Percentiles rank a stretch among this genome's conserved stretches.
phyloP scores from a whole-genome alignment of 30 jellyfish, hydroid and myxozoan genomes.

The Cassiopea andromeda region DNA sequence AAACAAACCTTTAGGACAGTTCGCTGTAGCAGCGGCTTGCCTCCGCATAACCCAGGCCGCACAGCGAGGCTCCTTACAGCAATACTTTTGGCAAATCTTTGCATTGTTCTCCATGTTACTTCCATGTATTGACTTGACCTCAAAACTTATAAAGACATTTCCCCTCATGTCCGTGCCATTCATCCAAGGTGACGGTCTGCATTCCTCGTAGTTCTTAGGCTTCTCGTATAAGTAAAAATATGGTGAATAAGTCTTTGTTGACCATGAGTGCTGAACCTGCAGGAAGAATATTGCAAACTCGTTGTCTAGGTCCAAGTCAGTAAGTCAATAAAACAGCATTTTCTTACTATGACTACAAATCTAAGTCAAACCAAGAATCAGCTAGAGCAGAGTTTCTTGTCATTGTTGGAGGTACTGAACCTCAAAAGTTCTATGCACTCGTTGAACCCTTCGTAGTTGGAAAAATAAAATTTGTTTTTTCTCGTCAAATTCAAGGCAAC shows the following conservation, averaged over 20 bases:
- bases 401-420: no score
- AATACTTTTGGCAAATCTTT: conserved; percentile 94
- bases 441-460: no score
- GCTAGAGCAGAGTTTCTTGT: no score
- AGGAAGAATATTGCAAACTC: neutral
- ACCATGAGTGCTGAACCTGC: conserved; percentile 98
- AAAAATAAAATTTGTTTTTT: no score
- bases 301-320: no score
- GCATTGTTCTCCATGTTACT: conserved; percentile 98
- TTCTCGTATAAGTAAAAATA: conserved; percentile 95
- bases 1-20: conserved; percentile 87
- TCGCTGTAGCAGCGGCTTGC: conserved; percentile 89
- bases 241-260: conserved; percentile 94
- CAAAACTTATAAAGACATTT: conserved; percentile 94
- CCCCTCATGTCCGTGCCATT: conserved; percentile 97
- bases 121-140: conserved; percentile 95
- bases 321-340: no score
- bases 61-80: conserved; percentile 98
- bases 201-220: conserved; percentile 95
- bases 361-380: no score
- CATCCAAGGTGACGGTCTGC: conserved; percentile 98
- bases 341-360: no score
- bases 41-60: conserved; percentile 97
- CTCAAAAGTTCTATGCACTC: no score
- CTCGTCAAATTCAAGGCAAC: no score